These are phyloP conservation scores for Drosophila quasianomalipes DNA, from an alignment of 2,888 invertebrate species.

Conservation along the genomic window DNA sequence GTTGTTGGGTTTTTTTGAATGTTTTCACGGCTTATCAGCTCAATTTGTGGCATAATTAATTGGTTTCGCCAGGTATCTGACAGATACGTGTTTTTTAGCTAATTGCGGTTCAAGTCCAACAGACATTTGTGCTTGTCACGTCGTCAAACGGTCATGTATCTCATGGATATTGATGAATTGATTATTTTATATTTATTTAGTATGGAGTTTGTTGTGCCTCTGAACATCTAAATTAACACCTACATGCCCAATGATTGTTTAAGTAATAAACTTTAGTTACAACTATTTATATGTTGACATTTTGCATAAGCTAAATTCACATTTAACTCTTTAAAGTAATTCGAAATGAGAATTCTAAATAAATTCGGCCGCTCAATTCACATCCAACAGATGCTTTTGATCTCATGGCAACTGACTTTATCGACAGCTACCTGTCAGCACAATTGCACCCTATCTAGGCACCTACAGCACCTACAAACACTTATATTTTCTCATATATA, in stretches of 20 bases:
- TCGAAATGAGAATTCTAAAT: not conserved
- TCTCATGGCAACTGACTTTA: conserved; percentile 11
- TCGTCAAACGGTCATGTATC: conserved; percentile 3
- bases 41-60: conserved; percentile 24
- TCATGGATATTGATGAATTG: conserved; percentile 9
- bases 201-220: not conserved
- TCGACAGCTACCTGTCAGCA: not conserved
- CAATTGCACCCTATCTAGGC: not conserved
- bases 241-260: not conserved
- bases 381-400: not conserved
- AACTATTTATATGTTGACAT: not conserved
- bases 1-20: not conserved
- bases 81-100: conserved; percentile 48
- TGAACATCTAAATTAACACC: not conserved
- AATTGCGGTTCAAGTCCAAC: conserved; percentile 25
- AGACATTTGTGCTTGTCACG: conserved; percentile 1
- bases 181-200: not conserved
- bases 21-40: conserved; percentile 20
- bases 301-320: not conserved
- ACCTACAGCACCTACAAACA: not conserved
- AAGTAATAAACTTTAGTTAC: not conserved
- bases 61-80: conserved; percentile 34
- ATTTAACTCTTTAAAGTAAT: not conserved
- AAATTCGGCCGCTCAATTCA: not conserved
- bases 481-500: not conserved